These are phyloP conservation scores for Cheilosia urbana DNA, from an alignment of 2,888 invertebrate genomes.

Conservation along the genomic window DNA sequence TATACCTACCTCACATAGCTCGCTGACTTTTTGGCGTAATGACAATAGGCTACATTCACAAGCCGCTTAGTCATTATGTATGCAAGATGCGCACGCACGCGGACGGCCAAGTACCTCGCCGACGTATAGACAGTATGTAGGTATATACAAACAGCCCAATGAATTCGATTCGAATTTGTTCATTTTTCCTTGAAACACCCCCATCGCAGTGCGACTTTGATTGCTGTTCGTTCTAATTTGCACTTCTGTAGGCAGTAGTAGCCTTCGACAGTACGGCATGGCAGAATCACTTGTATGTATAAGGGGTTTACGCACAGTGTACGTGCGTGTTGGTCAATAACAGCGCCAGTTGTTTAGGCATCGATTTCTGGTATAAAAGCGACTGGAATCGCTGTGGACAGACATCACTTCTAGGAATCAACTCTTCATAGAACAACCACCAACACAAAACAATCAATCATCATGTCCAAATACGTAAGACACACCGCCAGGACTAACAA, in stretches of 20 bases:
- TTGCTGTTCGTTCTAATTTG: conserved; percentile 59
- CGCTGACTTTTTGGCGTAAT: conserved; percentile 61
- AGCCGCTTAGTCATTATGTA: conserved; percentile 61
- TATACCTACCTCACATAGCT: conserved; percentile 71
- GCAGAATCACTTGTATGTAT: conserved; percentile 41
- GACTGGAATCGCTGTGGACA: conserved; percentile 18
- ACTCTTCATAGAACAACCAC: conserved; percentile 63
- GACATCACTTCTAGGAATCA: conserved; percentile 64
- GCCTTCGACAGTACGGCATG: conserved; percentile 48
- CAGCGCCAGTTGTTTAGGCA: conserved; percentile 25
- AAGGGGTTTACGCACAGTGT: conserved; percentile 18
- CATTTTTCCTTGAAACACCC: conserved; percentile 73
- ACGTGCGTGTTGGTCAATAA: conserved; percentile 52
- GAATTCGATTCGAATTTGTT: conserved; percentile 59
- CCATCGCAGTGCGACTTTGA: conserved; percentile 31
- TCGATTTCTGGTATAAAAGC: conserved; percentile 69
- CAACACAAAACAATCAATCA: conserved; percentile 47
- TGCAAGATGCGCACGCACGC: conserved; percentile 56
- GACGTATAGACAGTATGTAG: background rate
- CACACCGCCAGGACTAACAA: background rate
- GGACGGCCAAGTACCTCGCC: conserved; percentile 45
- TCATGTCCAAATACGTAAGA: conserved; percentile 75
- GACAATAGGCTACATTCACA: conserved; percentile 59
- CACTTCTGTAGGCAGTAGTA: conserved; percentile 17
- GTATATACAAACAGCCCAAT: background rate